A percentile compares a stretch with the other conserved stretches of the same genome.
phyloP scores from a whole-genome alignment of 2,113 vertebrate species.

The Lucifuga dentata region DNA sequence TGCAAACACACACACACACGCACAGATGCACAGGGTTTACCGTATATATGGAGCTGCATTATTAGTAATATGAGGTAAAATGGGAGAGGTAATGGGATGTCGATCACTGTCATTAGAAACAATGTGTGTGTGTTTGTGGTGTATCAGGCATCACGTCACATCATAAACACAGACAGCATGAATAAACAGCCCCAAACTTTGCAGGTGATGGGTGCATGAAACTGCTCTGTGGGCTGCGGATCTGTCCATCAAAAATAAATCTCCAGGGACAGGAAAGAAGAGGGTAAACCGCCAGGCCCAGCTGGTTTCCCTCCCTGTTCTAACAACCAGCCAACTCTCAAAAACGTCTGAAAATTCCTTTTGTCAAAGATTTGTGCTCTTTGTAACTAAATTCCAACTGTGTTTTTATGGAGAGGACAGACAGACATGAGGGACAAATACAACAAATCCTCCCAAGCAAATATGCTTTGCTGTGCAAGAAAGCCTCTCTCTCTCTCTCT shows the following conservation, averaged over 20 bases:
- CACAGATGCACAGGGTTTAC: not conserved
- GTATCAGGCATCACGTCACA: not conserved
- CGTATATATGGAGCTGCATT: not conserved
- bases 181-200: slow-evolving; percentile 26
- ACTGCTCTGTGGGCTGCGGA: slow-evolving; percentile 4
- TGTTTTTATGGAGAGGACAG: no score
- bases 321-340: slow-evolving; percentile 7
- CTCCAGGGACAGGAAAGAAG: slow-evolving; percentile 20
- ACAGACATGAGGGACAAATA: no score
- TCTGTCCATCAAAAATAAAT: slow-evolving; percentile 48
- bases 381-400: not conserved
- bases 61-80: not conserved
- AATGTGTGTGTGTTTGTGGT: slow-evolving; percentile 6
- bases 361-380: not conserved
- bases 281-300: not conserved
- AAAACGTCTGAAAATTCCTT: not conserved
- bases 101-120: not conserved
- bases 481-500: not conserved
- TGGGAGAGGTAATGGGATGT: not conserved
- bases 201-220: slow-evolving; percentile 9
- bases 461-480: not conserved
- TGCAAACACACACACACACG: not conserved
- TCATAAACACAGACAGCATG: slow-evolving; percentile 14
- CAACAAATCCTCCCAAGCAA: not conserved
- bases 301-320: not conserved